Conservation (phyloP, 1,140 invertebrate species). For the Telenomus remus region DNA sequence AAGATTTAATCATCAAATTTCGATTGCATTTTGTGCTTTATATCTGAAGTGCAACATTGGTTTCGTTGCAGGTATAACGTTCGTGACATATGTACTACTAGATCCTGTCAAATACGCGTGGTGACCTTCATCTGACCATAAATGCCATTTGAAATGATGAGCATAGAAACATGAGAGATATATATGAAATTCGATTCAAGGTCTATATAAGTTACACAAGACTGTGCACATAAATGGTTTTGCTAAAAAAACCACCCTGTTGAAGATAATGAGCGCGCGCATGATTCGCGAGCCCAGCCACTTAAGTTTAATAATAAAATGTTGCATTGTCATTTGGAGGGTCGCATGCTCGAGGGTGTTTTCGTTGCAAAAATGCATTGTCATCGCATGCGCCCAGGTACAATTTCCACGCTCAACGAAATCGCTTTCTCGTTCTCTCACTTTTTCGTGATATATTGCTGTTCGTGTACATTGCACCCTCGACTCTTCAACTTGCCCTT, state of each 20-base stretch:
- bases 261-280: conserved; percentile 49
- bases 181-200: conserved; percentile 30
- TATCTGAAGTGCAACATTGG: not conserved
- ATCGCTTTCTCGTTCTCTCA: conserved; percentile 58
- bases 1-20: not conserved
- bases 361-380: conserved; percentile 56
- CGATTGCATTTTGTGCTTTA: not conserved
- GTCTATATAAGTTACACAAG: conserved; percentile 23
- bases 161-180: too few species aligned
- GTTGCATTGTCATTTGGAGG: conserved; percentile 68
- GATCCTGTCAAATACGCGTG: too few species aligned
- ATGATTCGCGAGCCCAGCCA: conserved; percentile 60
- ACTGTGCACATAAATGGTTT: conserved; percentile 37
- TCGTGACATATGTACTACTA: too few species aligned
- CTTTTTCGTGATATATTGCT: conserved; percentile 64
- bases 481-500: conserved; percentile 26
- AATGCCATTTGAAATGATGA: not conserved
- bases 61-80: too few species aligned
- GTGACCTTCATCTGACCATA: not conserved
- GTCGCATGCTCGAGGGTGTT: conserved; percentile 61
- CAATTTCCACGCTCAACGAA: conserved; percentile 56
- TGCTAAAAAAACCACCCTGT: conserved; percentile 44
- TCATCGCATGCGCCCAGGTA: conserved; percentile 56
- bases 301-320: conserved; percentile 70
- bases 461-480: conserved; percentile 37